These are phyloP conservation scores for Dyspetes luteomarginatus DNA, from an alignment of 2,888 invertebrate species.

Conservation along the genomic window DNA sequence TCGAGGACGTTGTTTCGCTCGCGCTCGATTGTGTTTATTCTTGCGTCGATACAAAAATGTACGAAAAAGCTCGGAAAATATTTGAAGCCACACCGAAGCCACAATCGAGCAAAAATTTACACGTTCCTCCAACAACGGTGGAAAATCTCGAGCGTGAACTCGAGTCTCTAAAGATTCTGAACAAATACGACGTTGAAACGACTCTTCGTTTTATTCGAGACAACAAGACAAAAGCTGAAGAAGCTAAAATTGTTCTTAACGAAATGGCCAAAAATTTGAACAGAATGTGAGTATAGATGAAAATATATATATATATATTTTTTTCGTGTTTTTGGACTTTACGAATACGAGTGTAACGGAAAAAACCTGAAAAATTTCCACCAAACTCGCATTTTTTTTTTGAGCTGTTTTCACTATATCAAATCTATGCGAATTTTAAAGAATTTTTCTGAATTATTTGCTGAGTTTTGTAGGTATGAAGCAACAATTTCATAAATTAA, in stretches of 20 bases:
- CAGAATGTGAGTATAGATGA: slow-evolving; percentile 72
- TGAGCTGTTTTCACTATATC: no score
- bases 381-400: no score
- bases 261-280: slow-evolving; percentile 83
- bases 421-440: no score
- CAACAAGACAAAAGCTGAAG: slow-evolving; percentile 80
- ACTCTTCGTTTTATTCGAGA: slow-evolving; percentile 75
- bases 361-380: no score
- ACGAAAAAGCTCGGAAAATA: slow-evolving; percentile 86
- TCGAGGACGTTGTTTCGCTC: slow-evolving; percentile 86
- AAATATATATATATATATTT: neutral
- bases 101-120: slow-evolving; percentile 63
- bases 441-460: slow-evolving; percentile 36
- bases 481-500: no score
- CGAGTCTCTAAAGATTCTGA: slow-evolving; percentile 76
- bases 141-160: slow-evolving; percentile 79
- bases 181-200: slow-evolving; percentile 76
- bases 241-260: slow-evolving; percentile 76
- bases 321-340: no score
- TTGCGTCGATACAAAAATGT: slow-evolving; percentile 87
- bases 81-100: slow-evolving; percentile 80
- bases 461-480: no score
- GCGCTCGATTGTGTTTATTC: slow-evolving; percentile 88
- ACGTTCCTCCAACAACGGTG: slow-evolving; percentile 73
- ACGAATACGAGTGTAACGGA: no score